Percentiles rank a stretch among this genome's conserved stretches.
These are phyloP conservation scores for Notarius lentiginosus DNA, from an alignment of 2,113 vertebrate species.

Conservation along the genomic window DNA sequence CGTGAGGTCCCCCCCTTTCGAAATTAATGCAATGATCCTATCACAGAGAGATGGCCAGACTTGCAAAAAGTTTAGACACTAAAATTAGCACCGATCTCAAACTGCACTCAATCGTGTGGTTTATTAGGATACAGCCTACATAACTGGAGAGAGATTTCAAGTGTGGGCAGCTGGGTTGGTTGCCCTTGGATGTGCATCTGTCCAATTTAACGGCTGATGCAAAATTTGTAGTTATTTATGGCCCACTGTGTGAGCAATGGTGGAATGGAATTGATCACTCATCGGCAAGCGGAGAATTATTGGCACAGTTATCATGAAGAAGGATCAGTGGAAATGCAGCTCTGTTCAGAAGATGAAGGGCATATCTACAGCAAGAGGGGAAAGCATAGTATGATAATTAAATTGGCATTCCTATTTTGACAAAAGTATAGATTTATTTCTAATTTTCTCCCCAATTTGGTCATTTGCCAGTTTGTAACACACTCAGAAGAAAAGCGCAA, in stretches of 20 bases:
- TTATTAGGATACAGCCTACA: background rate
- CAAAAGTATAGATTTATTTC: background rate
- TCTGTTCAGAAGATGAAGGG: slow-evolving; percentile 16
- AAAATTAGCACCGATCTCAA: background rate
- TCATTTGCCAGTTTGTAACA: background rate
- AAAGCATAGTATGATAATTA: background rate
- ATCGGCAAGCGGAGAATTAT: slow-evolving; percentile 9
- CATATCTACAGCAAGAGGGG: background rate
- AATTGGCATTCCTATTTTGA: background rate
- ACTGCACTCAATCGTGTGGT: background rate
- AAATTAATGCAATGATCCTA: background rate
- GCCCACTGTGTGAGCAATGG: slow-evolving; percentile 3
- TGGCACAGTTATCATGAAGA: slow-evolving; percentile 3
- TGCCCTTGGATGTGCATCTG: slow-evolving; percentile 17
- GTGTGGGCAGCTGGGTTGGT: slow-evolving; percentile 26
- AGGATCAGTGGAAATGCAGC: slow-evolving; percentile 1
- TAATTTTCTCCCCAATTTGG: background rate
- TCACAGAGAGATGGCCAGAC: background rate
- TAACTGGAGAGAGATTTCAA: slow-evolving; percentile 20
- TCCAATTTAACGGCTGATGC: slow-evolving; percentile 16
- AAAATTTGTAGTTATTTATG: slow-evolving; percentile 5
- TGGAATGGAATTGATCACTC: slow-evolving; percentile 15
- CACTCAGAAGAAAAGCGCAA: background rate
- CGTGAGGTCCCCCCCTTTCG: too few species aligned
- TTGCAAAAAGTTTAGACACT: background rate